Evolutionary conservation across 1,140 invertebrate species (phyloP).

Genomic region (Potamilus streckersoni): DNA sequence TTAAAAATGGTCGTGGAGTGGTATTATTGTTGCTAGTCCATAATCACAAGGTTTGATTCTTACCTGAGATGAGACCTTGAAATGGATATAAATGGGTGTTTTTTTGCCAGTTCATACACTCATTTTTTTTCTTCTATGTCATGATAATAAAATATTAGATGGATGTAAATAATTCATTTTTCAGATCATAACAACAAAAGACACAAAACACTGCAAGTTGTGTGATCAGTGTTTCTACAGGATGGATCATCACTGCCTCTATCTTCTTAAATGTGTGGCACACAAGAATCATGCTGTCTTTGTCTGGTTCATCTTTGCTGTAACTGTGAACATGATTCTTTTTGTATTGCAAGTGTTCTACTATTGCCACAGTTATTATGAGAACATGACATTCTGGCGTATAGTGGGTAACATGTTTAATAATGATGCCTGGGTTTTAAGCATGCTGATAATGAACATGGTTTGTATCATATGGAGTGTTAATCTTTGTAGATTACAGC

Average conservation of each 20-base stretch:
- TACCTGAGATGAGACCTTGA: too few relatives aligned
- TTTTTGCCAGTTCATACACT: too few relatives aligned
- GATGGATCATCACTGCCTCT: slow-evolving; percentile 65
- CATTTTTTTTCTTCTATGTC: too few relatives aligned
- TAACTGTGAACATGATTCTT: slow-evolving; percentile 31
- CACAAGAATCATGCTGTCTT: slow-evolving; percentile 56
- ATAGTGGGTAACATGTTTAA: slow-evolving; percentile 28
- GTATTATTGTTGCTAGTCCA: too few relatives aligned
- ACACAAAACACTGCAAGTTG: slow-evolving; percentile 59
- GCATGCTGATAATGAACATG: slow-evolving; percentile 41
- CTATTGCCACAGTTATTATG: slow-evolving; percentile 27
- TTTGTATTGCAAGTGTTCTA: slow-evolving; percentile 34
- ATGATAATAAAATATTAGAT: not conserved
- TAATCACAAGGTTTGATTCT: too few relatives aligned
- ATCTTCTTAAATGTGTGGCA: slow-evolving; percentile 59
- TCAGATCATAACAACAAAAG: slow-evolving; percentile 41
- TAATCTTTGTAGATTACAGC: slow-evolving; percentile 44
- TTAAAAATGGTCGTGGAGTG: too few relatives aligned
- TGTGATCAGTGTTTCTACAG: slow-evolving; percentile 53
- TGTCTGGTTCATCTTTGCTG: slow-evolving; percentile 49
- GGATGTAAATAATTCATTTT: slow-evolving; percentile 6
- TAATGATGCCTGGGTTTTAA: slow-evolving; percentile 42
- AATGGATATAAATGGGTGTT: too few relatives aligned
- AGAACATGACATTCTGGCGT: not conserved
- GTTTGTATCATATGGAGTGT: slow-evolving; percentile 39